Conservation (phyloP, 2,888 invertebrate species). For the Trissolcus japonicus region DNA sequence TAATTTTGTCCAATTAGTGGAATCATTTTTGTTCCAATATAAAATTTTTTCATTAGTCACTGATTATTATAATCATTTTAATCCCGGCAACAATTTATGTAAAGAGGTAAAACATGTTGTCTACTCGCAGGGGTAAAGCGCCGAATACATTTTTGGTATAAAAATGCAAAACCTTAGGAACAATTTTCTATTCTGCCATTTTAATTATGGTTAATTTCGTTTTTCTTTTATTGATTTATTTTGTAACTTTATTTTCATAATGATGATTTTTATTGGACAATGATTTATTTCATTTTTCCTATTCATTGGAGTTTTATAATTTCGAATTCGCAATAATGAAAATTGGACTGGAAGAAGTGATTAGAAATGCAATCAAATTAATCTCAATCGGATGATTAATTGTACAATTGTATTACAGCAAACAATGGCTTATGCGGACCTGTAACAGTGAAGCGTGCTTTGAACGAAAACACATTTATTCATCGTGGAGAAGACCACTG, state of each 20-base stretch:
- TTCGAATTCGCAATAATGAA: background rate
- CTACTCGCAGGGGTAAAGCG: background rate
- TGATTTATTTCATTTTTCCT: too few species aligned
- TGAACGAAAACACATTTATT: conserved; percentile 36
- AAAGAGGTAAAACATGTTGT: background rate
- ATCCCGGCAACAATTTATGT: background rate
- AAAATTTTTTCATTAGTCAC: background rate
- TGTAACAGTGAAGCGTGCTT: conserved; percentile 46
- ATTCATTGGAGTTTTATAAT: background rate
- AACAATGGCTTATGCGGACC: conserved; percentile 22
- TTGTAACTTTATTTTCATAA: background rate
- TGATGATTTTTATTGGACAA: too few species aligned
- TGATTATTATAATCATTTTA: background rate
- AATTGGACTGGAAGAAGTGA: background rate
- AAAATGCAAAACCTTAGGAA: too few species aligned
- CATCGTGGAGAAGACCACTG: conserved; percentile 16
- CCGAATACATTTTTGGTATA: background rate
- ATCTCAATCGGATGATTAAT: conserved; percentile 73
- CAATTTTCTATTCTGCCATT: background rate
- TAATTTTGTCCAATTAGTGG: too few species aligned
- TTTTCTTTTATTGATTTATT: background rate
- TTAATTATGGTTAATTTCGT: background rate
- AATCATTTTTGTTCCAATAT: background rate
- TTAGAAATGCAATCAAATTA: conserved; percentile 44
- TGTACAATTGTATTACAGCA: conserved; percentile 62